These are phyloP conservation scores for Pimpla rufipes DNA, from an alignment of 2,888 invertebrate genomes.

Conservation along the genomic window DNA sequence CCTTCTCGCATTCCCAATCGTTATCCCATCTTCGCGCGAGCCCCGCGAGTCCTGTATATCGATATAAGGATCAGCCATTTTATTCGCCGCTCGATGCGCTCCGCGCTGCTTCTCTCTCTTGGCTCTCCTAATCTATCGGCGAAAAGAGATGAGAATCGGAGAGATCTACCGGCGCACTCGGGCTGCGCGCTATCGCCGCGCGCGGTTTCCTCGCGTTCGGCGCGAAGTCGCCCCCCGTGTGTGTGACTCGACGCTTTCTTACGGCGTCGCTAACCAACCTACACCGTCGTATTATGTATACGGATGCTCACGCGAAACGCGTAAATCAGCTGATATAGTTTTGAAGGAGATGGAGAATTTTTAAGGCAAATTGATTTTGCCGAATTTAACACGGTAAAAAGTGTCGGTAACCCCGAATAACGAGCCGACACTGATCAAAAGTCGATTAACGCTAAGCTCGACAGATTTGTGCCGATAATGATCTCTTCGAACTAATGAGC, in stretches of 20 bases:
- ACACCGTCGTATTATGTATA: slow-evolving; percentile 2
- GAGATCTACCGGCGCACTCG: slow-evolving; percentile 18
- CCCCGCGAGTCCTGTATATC: slow-evolving; percentile 35
- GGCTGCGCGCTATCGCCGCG: not conserved
- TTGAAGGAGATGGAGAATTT: too few relatives aligned
- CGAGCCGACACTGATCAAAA: too few relatives aligned
- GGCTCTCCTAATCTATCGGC: slow-evolving; percentile 52
- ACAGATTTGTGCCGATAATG: too few relatives aligned
- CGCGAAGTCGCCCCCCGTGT: too few relatives aligned
- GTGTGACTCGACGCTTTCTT: slow-evolving; percentile 78
- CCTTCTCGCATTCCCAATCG: slow-evolving; percentile 30
- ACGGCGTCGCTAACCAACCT: slow-evolving; percentile 68
- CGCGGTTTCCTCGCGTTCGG: slow-evolving; percentile 45
- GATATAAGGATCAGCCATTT: slow-evolving; percentile 45
- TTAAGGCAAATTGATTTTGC: too few relatives aligned
- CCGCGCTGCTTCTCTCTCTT: too few relatives aligned
- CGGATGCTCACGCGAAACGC: not conserved
- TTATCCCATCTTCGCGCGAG: slow-evolving; percentile 44
- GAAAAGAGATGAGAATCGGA: slow-evolving; percentile 42
- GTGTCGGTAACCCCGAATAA: too few relatives aligned
- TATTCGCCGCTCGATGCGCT: slow-evolving; percentile 41
- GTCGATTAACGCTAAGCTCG: too few relatives aligned
- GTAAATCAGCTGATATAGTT: too few relatives aligned
- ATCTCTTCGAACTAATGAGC: too few relatives aligned
- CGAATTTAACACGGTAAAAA: too few relatives aligned